Evolutionary conservation across 2,113 vertebrate genomes (phyloP).

Genomic region (Spheniscus mendiculus): DNA sequence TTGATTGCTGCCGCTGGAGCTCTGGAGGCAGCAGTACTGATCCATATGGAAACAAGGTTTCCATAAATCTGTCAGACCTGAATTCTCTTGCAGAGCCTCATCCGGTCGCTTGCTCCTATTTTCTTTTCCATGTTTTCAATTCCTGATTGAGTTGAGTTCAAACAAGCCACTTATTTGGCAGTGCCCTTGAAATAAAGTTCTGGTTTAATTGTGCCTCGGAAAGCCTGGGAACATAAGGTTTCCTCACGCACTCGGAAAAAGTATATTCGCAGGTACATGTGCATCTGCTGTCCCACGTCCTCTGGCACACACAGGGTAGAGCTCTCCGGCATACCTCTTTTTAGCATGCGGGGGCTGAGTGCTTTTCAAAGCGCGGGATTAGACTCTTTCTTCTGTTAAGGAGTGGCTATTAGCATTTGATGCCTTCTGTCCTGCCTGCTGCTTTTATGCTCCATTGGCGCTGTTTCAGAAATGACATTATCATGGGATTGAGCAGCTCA

Average conservation of each 20-base stretch:
- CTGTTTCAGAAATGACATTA: conserved; percentile 61
- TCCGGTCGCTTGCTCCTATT: conserved; percentile 16
- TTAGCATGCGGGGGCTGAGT: conserved; percentile 5
- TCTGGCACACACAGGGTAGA: not conserved
- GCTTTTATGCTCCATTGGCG: conserved; percentile 56
- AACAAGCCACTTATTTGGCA: conserved; percentile 49
- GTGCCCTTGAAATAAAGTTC: conserved; percentile 18
- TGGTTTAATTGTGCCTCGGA: not conserved
- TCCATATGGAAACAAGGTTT: conserved; percentile 58
- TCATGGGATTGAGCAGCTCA: conserved; percentile 37
- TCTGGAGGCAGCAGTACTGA: conserved; percentile 18
- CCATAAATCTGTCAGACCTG: conserved; percentile 64
- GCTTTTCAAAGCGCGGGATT: conserved; percentile 54
- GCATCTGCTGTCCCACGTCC: conserved; percentile 16
- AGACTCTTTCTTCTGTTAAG: conserved; percentile 34
- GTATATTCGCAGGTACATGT: not conserved
- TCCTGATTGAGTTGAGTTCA: conserved; percentile 34
- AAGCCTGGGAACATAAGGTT: conserved; percentile 20
- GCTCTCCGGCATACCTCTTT: not conserved
- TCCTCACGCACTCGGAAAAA: not conserved
- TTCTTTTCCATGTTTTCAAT: conserved; percentile 43
- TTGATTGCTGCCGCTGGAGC: not conserved
- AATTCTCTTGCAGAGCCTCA: conserved; percentile 50
- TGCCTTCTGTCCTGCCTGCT: conserved; percentile 62
- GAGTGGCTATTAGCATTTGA: conserved; percentile 54